A percentile compares a stretch with the other conserved stretches of the same genome.
Evolutionary conservation across 2,888 invertebrate genomes (phyloP).

Genomic region (Drosophila nr. fundita): DNA sequence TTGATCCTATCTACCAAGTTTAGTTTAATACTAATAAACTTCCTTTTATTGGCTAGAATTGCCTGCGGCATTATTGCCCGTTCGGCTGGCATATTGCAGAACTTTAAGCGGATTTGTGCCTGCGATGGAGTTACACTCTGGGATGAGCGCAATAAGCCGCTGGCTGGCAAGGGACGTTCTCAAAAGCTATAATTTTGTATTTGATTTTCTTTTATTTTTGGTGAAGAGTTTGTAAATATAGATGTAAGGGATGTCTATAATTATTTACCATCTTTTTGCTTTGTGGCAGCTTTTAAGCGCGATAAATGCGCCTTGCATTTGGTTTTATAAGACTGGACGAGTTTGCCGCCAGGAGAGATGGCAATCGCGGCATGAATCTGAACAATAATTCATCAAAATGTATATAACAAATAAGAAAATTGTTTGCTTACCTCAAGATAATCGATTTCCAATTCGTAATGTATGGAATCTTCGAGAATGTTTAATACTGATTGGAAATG

Average conservation of each 20-base stretch:
- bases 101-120: constrained; percentile 94
- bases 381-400: background rate
- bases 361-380: constrained; percentile 81
- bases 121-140: constrained; percentile 96
- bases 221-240: constrained; percentile 36
- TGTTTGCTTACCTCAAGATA: constrained; percentile 77
- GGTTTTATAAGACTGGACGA: constrained; percentile 81
- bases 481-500: constrained; percentile 76
- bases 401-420: accelerated
- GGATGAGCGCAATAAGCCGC: constrained; percentile 91
- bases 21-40: background rate
- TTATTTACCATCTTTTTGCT: constrained; percentile 28
- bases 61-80: constrained; percentile 95
- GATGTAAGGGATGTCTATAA: constrained; percentile 9
- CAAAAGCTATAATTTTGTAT: constrained; percentile 65
- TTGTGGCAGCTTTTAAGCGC: constrained; percentile 54
- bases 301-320: constrained; percentile 78
- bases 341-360: constrained; percentile 83
- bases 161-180: constrained; percentile 80
- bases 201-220: constrained; percentile 7
- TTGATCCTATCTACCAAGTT: background rate
- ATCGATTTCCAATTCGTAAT: constrained; percentile 75
- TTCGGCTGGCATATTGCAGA: constrained; percentile 94
- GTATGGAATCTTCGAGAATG: constrained; percentile 72
- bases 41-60: constrained; percentile 85